phyloP scores from a whole-genome alignment of 2,113 vertebrate species.

The Astur gentilis region DNA sequence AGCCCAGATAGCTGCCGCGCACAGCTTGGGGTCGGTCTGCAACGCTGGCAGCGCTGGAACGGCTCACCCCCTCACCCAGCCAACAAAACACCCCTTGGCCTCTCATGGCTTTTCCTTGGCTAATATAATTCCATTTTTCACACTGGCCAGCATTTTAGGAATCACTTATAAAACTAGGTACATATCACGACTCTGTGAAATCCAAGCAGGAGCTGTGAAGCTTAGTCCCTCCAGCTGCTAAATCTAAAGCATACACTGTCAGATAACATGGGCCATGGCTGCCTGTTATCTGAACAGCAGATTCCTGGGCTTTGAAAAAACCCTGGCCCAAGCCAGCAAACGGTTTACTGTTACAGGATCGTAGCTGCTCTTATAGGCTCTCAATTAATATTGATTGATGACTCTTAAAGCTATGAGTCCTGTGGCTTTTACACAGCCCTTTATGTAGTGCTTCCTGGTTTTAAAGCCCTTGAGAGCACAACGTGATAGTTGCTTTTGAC shows the following conservation, averaged over 20 bases:
- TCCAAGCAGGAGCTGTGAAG: not conserved
- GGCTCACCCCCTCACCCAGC: not conserved
- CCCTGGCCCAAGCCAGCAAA: not conserved
- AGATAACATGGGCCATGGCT: not conserved
- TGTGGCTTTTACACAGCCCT: not conserved
- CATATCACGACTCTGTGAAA: not conserved
- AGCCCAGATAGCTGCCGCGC: not conserved
- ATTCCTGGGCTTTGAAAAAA: not conserved
- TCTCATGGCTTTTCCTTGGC: not conserved
- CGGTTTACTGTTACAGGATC: not conserved
- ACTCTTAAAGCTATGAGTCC: not conserved
- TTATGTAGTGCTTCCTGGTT: not conserved
- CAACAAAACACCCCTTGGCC: not conserved
- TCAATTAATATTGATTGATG: not conserved
- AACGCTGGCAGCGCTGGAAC: fast-evolving
- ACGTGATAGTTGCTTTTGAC: fast-evolving
- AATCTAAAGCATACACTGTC: not conserved
- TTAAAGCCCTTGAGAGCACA: not conserved
- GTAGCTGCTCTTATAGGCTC: not conserved
- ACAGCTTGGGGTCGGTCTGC: not conserved
- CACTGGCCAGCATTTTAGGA: not conserved
- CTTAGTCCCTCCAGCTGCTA: not conserved
- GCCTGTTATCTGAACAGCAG: not conserved
- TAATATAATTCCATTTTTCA: not conserved
- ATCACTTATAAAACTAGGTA: not conserved